Percentiles rank a stretch among this genome's conserved stretches.
Evolutionary conservation across 1,140 invertebrate genomes (phyloP).

Genomic region (Reticulitermes speratus): DNA sequence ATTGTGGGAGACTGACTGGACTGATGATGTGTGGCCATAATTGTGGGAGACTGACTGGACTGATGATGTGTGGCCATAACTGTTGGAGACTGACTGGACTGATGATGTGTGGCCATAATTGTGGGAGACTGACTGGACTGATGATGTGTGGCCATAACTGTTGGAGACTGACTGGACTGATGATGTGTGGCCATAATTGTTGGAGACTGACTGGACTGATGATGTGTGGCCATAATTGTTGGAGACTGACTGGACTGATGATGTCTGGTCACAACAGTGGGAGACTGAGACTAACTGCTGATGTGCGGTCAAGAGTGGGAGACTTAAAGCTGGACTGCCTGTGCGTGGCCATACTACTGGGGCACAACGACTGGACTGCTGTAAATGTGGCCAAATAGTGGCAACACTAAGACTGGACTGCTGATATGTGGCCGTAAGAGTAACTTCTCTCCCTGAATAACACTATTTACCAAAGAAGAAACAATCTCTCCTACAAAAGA

Average conservation of each 20-base stretch:
- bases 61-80: background rate
- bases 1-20: no score
- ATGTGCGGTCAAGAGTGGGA: no score
- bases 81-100: no score
- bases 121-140: background rate
- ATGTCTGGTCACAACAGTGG: no score
- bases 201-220: background rate
- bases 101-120: background rate
- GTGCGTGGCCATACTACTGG: no score
- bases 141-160: background rate
- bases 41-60: no score
- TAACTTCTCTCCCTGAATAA: background rate
- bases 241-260: background rate
- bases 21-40: background rate
- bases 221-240: background rate
- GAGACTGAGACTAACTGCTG: no score
- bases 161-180: background rate
- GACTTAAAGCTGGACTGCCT: no score
- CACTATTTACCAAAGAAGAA: background rate
- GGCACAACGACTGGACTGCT: no score
- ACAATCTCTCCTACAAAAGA: background rate
- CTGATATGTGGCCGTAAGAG: background rate
- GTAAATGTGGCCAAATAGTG: no score
- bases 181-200: slow-evolving; percentile 1
- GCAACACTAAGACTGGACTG: background rate